A percentile compares a stretch with the other conserved stretches of the same genome.
Conservation (phyloP, 2,888 invertebrate species). For the Alentia gelatinosa region DNA sequence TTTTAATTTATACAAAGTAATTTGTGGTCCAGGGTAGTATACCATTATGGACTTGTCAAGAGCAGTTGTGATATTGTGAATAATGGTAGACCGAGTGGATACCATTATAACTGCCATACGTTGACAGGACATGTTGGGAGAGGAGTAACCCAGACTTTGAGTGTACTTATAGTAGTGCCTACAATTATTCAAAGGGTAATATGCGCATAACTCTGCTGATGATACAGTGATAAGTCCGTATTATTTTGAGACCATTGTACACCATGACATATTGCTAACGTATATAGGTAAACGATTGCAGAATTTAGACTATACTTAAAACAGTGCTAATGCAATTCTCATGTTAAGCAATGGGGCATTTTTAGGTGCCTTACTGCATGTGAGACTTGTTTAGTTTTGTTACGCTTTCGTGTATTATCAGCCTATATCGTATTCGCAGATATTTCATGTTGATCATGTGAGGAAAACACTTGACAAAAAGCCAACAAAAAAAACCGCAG, state of each 20-base stretch:
- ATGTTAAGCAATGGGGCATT: too few species aligned
- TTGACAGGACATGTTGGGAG: neutral
- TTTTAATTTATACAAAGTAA: too few species aligned
- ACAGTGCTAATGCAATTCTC: neutral
- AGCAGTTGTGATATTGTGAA: slow-evolving; percentile 41
- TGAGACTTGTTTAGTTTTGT: neutral
- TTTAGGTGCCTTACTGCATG: too few species aligned
- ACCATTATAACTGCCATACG: neutral
- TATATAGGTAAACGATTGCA: too few species aligned
- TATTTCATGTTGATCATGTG: slow-evolving; percentile 25
- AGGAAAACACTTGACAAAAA: neutral
- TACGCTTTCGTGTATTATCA: neutral
- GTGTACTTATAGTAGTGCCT: too few species aligned
- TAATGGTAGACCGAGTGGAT: neutral
- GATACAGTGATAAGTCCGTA: too few species aligned
- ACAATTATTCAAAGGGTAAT: too few species aligned
- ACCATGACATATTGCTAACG: neutral
- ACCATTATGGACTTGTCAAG: neutral
- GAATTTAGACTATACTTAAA: neutral
- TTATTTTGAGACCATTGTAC: too few species aligned
- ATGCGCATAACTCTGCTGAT: too few species aligned
- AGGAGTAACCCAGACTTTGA: neutral
- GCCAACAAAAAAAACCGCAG: too few species aligned
- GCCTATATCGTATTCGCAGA: neutral
- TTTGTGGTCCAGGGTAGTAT: neutral